Base-by-base conservation (phyloP, 2,888 invertebrate genomes). In the Epistrophe grossulariae region DNA sequence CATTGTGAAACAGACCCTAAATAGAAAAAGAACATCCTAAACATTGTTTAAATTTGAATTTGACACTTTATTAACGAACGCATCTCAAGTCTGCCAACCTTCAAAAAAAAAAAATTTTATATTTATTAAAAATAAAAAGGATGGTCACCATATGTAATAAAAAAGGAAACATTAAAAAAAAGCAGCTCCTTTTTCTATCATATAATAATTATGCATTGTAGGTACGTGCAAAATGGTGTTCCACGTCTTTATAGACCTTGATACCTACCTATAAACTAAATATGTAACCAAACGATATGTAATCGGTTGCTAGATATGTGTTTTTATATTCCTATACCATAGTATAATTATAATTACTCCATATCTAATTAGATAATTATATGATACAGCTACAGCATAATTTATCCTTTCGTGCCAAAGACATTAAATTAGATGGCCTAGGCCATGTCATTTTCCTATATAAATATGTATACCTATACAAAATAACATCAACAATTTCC, bases 341-440 rank as follows among this genome's bases (percentile, higher is more conserved):
- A 24, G 40, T 70, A 38, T 70, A 70, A 70, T 70, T 70, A 79
- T 87, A 87, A 87, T 87, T 79, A 79, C 74, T 74, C 71, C 57
- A 55, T 79, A 43, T 62, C 40, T 62, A 87, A 87, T 87, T 87
- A 72, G 87, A 87, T 83, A 72, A 87, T 87, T 79, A 79, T 87
- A 83, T 77, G 87, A 87, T 83, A 83, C 59, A 76, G 66, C 52
- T 52, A 17, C 62, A 15, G 19, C 50, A 81, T 79, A 87, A 87
- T 83, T 87, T 83, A 83, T 72, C 68, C 66, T 48, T 55, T 71
- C 79, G 40, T 68, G 82, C 24, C 60, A 68, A 66, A 74, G 57
- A 87, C 87, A 87, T 87, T 82, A 87, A 83, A 83, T 79, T 24
- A 50, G 11, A 57, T 17, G 9, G 45, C 9, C 19, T 35, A 35